Base-by-base conservation (phyloP, 2,113 vertebrate species). In the Psephotus haematonotus region DNA sequence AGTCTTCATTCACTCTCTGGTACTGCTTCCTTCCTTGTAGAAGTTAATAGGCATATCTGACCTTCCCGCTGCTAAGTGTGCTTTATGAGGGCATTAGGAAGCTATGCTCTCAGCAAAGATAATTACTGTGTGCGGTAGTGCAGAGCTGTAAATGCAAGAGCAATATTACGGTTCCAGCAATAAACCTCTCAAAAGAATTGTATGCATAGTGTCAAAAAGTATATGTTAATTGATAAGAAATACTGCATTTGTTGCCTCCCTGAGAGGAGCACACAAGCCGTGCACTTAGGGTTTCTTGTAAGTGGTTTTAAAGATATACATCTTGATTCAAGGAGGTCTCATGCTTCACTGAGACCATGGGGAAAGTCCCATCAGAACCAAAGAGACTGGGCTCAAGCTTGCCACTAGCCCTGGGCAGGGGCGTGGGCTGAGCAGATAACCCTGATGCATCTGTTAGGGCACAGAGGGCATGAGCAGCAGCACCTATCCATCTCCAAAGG, bases 401-500 rank as follows among this genome's bases (percentile, higher is more conserved):
- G 33, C 24, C 39, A 19, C 31, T 24, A 20, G 23, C 22, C 53
- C 35, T 4, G 0, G 13, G n/a, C 44, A 71, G 50, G 31, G 31
- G 23, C 1, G 1, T 27, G 28, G n/a, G 10, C 35, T 31, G 65
- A 67, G 76, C 37, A 71, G 71, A 44, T 7, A 72, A 15, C 10
- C 41, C 27, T 2, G 15, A 22, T 68, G 35, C 41, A 27, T 28
- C 55, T 59, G 37, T 16, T 1, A 0, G n/a, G 80, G 63, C 67
- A 64, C 63, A 43, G 19, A 0, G 0, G 39, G 27, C 43, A 53
- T 0, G 0, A 44, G 16, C 29, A 84, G 70, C 37, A 52, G 41
- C 65, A 62, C 24, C 13, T 0, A 0, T 16, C 44, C 4, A 0
- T 13, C 39, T 59, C 31, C 1, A 22, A 76, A 70, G 29, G 63